Conservation (phyloP, 2,797 vertebrate species). For the Kryptopterus vitreolus region DNA sequence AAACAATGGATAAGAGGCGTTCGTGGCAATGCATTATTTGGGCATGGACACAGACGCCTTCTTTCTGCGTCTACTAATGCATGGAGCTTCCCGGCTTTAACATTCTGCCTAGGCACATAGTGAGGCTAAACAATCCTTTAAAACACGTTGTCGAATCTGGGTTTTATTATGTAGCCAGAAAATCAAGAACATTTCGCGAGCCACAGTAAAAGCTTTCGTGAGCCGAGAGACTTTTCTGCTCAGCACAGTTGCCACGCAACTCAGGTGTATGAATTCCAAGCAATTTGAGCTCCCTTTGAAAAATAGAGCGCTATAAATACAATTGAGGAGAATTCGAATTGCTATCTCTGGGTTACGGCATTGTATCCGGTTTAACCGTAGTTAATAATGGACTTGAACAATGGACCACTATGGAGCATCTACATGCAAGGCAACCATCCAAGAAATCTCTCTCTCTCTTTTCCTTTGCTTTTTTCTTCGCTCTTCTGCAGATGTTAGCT, state of each 20-base stretch:
- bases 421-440: slow-evolving; percentile 61
- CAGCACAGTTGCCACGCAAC: slow-evolving; percentile 48
- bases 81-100: not conserved
- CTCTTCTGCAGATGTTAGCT: slow-evolving; percentile 55
- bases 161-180: not conserved
- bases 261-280: slow-evolving; percentile 40
- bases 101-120: not conserved
- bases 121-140: not conserved
- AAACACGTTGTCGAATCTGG: not conserved
- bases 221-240: slow-evolving; percentile 14
- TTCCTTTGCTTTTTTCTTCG: not conserved
- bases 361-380: slow-evolving; percentile 42
- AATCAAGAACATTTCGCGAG: not conserved
- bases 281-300: slow-evolving; percentile 34
- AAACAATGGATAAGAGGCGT: slow-evolving; percentile 38
- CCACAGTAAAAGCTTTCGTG: not conserved
- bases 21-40: not conserved
- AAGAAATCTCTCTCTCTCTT: slow-evolving; percentile 31
- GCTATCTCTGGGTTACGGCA: slow-evolving; percentile 52
- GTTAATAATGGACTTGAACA: slow-evolving; percentile 37
- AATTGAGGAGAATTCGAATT: slow-evolving; percentile 64
- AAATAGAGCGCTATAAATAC: slow-evolving; percentile 47
- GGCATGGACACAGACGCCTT: not conserved
- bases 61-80: not conserved
- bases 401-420: slow-evolving; percentile 62